Percentiles rank a stretch among this genome's conserved stretches.
phyloP scores from a whole-genome alignment of 1,140 invertebrate species.

The Neodiprion pinetum region DNA sequence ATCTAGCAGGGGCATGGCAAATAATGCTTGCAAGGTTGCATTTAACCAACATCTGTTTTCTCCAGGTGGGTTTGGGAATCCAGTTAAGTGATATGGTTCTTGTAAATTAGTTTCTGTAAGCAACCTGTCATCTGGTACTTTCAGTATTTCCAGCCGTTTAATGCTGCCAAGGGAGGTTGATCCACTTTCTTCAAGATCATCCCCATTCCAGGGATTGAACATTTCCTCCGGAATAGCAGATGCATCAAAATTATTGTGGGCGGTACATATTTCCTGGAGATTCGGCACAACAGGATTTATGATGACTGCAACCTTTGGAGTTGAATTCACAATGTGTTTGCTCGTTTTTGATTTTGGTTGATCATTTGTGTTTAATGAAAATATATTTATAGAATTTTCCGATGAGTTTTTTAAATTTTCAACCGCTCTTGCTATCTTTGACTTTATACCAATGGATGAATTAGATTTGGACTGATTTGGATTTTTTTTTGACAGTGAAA shows the following conservation, averaged over 20 bases:
- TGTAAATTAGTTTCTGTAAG: conserved; percentile 20
- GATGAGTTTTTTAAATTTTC: not conserved
- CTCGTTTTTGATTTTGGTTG: not conserved
- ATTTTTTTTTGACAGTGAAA: not conserved
- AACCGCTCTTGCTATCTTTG: not conserved
- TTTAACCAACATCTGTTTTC: conserved; percentile 55
- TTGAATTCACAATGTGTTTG: not conserved
- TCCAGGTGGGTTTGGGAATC: conserved; percentile 52
- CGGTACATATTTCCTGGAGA: not conserved
- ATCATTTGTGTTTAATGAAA: not conserved
- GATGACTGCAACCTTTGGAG: not conserved
- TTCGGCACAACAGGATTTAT: conserved; percentile 11
- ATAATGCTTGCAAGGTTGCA: conserved; percentile 47
- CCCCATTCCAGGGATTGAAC: not conserved
- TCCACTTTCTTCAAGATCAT: not conserved
- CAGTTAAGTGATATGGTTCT: conserved; percentile 41
- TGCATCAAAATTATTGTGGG: conserved; percentile 7
- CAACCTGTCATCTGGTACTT: not conserved
- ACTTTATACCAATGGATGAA: not conserved
- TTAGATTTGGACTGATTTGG: not conserved
- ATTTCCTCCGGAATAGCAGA: not conserved
- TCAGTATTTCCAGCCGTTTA: not conserved
- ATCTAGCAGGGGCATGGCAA: conserved; percentile 44
- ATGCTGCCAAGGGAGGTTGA: not conserved
- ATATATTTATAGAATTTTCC: not conserved